Conservation (phyloP, 2,888 invertebrate species). For the Herminia tarsipennalis region DNA sequence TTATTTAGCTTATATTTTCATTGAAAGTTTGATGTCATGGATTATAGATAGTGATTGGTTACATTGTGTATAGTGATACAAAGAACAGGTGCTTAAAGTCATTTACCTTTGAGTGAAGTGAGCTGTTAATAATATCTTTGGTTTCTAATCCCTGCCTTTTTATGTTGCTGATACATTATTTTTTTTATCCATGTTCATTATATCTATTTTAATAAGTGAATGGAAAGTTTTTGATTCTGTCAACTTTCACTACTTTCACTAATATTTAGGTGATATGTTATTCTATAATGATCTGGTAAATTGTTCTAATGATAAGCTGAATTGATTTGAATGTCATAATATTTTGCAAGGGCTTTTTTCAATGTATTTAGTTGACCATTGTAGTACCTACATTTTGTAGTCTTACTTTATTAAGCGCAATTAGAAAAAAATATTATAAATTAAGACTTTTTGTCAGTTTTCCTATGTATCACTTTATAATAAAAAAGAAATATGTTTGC, state of each 20-base stretch:
- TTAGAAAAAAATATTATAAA: no score
- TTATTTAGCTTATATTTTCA: conserved; percentile 23
- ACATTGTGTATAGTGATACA: conserved; percentile 58
- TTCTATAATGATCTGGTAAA: no score
- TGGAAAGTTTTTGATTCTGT: conserved; percentile 59
- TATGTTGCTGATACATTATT: conserved; percentile 46
- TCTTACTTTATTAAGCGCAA: no score
- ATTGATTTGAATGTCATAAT: no score
- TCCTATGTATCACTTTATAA: no score
- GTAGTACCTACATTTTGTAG: no score
- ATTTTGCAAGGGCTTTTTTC: no score
- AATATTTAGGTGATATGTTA: conserved; percentile 35
- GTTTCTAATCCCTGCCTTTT: conserved; percentile 65
- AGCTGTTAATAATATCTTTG: conserved; percentile 69
- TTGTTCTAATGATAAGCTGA: no score
- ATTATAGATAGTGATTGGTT: conserved; percentile 34
- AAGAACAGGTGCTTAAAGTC: conserved; percentile 83
- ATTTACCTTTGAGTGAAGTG: conserved; percentile 79
- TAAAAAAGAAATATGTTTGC: no score
- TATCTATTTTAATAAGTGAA: conserved; percentile 34
- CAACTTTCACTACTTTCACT: conserved; percentile 81
- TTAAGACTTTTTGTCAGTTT: no score
- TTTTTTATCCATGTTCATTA: conserved; percentile 29
- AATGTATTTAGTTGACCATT: no score
- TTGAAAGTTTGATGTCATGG: conserved; percentile 35